These are phyloP conservation scores for Temnothorax ravouxi DNA, from an alignment of 2,888 invertebrate species.

Conservation along the genomic window DNA sequence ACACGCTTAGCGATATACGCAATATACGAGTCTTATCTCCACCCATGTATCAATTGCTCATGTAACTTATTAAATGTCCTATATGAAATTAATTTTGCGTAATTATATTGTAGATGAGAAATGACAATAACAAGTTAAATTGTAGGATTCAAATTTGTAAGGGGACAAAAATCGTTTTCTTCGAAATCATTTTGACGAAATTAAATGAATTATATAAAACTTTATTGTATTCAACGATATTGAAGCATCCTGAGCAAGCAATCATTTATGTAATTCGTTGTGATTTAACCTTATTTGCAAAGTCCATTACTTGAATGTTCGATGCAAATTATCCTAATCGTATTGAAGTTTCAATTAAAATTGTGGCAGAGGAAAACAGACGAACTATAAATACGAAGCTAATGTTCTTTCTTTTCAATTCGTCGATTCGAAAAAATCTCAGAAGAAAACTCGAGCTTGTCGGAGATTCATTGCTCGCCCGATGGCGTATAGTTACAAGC, in stretches of 20 bases:
- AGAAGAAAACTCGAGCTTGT: constrained; percentile 1
- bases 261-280: background rate
- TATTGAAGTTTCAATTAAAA: constrained; percentile 21
- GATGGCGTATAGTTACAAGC: constrained; percentile 40
- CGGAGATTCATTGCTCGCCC: constrained; percentile 21
- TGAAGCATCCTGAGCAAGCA: constrained; percentile 29
- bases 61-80: background rate
- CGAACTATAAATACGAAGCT: background rate
- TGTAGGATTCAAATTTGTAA: background rate
- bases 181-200: background rate
- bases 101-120: background rate
- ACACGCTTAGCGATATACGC: background rate
- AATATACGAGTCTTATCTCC: constrained; percentile 27
- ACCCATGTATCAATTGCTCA: background rate
- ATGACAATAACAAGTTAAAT: background rate
- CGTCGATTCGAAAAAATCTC: constrained; percentile 32
- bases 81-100: constrained; percentile 20
- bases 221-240: background rate
- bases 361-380: background rate
- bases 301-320: background rate
- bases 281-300: constrained; percentile 23
- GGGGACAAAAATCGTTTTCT: background rate
- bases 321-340: constrained; percentile 13
- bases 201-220: constrained; percentile 6
- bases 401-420: background rate